Conservation (phyloP, 2,113 vertebrate species). For the Ailuropoda melanoleuca region DNA sequence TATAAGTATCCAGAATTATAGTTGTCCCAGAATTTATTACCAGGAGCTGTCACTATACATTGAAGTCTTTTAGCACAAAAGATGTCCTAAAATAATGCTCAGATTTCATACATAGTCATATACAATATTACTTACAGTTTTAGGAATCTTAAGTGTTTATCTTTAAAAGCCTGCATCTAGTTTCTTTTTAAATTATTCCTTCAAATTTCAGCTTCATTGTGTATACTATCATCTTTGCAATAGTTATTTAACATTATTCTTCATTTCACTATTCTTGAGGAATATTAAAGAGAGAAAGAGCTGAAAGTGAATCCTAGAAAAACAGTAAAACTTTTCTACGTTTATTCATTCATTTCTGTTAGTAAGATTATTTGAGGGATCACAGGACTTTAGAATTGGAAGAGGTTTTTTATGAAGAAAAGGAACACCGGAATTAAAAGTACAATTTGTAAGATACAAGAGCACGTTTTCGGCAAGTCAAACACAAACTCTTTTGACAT, state of each 20-base stretch:
- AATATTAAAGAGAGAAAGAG: neutral
- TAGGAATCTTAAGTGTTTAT: slow-evolving; percentile 1
- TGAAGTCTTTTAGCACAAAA: neutral
- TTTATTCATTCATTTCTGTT: neutral
- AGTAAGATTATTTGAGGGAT: neutral
- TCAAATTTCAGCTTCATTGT: neutral
- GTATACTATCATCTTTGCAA: neutral
- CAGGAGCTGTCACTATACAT: neutral
- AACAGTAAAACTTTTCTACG: neutral
- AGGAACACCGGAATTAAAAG: neutral
- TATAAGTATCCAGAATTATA: neutral
- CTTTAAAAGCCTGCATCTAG: neutral
- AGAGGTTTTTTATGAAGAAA: neutral
- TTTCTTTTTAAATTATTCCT: neutral
- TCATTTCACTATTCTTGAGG: neutral
- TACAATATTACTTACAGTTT: neutral
- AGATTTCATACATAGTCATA: neutral
- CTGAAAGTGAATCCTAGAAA: neutral
- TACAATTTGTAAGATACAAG: neutral
- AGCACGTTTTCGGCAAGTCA: neutral
- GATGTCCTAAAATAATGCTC: neutral
- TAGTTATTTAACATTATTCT: neutral
- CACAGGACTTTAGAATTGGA: neutral
- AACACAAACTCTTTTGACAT: neutral
- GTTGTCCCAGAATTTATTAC: neutral